Percentiles rank a stretch among this genome's conserved stretches.
Conservation (phyloP, 2,113 vertebrate genomes). For the Synchiropus splendidus region DNA sequence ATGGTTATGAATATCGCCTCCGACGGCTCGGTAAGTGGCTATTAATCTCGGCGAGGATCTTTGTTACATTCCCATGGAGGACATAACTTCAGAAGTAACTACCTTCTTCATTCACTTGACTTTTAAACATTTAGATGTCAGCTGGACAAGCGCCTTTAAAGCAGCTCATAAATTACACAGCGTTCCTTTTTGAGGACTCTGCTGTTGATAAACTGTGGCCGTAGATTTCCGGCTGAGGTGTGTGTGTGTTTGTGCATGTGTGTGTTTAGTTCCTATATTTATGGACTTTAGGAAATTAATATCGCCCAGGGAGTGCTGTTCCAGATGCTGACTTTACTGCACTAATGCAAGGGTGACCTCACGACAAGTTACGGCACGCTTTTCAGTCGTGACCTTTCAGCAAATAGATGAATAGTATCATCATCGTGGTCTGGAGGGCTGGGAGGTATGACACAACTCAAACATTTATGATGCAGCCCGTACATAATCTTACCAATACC, state of each 20-base stretch:
- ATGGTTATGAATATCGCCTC: slow-evolving; percentile 72
- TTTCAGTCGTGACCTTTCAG: slow-evolving; percentile 5
- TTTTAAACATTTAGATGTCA: slow-evolving; percentile 64
- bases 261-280: slow-evolving; percentile 37
- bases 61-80: slow-evolving; percentile 64
- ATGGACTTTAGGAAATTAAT: slow-evolving; percentile 31
- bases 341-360: slow-evolving; percentile 6
- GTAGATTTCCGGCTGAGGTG: slow-evolving; percentile 24
- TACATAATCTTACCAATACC: no score
- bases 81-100: slow-evolving; percentile 64
- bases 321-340: slow-evolving; percentile 31
- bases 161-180: slow-evolving; percentile 53
- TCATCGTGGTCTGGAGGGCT: slow-evolving; percentile 33
- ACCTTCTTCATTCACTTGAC: slow-evolving; percentile 59
- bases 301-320: slow-evolving; percentile 22
- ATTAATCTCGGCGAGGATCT: slow-evolving; percentile 65
- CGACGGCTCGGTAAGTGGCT: slow-evolving; percentile 66
- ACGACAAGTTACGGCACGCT: slow-evolving; percentile 6
- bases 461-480: slow-evolving; percentile 5
- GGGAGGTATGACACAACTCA: not conserved
- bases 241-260: slow-evolving; percentile 4
- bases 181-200: slow-evolving; percentile 33
- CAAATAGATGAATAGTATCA: slow-evolving; percentile 23
- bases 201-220: slow-evolving; percentile 40
- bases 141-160: slow-evolving; percentile 44